Base-by-base conservation (phyloP, 2,797 vertebrate species). In the Nothura maculosa region DNA sequence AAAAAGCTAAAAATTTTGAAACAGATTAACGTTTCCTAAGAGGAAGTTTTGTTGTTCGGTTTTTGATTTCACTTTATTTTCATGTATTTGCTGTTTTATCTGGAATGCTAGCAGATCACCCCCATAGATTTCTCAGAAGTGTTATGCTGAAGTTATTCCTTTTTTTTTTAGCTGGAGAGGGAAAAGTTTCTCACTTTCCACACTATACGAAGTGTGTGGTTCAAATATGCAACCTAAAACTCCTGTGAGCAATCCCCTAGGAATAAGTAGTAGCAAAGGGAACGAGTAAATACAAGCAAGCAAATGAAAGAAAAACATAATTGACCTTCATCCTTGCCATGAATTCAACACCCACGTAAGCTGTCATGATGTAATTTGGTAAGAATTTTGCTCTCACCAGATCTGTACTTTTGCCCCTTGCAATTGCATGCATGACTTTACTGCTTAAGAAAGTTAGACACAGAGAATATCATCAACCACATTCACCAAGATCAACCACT, bases 261-360 rank as follows among this genome's bases (percentile, higher is more conserved):
- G 63, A 4, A 27, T 48, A 17, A 34, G 32, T 48, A 34, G 27
- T 36, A 68, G 47, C 57, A 82, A 84, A 81, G 3, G 6, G 17
- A 86, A 64, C 80, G 64, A 81, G 60, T 84, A 93, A 90, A 67
- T n/a, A 77, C 7, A 70, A 18, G 48, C 40, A 85, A 47, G 69
- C 9, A 87, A 83, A 78, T 48, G 36, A 42, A 81, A 89, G 64
- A 67, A 89, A 87, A 85, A 58, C 34, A 48, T 58, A 81, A 24
- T 7, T 20, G 1, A 34, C 27, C 11, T 85, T 62, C 70, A 18
- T 12, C 45, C 12, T 0, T 0, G 24, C 54, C 77, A 55, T 55
- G 45, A 72, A 63, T 73, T 78, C 36, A 28, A 72, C 27, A 82
- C 54, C 68, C 60, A 89, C 34, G 87, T 86, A 66, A 62, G 9